Evolutionary conservation across 2,797 vertebrate species (phyloP).

Genomic region (Danionella dracula): DNA sequence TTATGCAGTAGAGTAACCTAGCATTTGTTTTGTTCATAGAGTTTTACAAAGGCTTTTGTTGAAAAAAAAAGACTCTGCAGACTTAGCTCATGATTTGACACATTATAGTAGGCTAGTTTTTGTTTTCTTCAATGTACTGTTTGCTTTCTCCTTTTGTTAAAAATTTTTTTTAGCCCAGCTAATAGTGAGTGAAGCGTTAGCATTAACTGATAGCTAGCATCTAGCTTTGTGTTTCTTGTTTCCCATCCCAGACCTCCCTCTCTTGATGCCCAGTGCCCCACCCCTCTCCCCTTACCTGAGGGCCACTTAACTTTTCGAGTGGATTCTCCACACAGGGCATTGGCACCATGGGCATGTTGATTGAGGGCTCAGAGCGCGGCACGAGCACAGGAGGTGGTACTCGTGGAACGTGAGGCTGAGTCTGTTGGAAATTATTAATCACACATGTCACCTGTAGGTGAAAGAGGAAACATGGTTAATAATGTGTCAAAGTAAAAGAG

Average conservation of each 20-base stretch:
- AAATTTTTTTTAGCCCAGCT: no score
- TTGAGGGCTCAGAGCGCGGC: constrained; percentile 60
- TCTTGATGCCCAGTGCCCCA: constrained; percentile 19
- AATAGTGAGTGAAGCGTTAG: not conserved
- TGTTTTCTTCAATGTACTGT: no score
- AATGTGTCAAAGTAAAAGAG: no score
- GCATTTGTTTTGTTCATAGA: no score
- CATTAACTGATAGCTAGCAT: not conserved
- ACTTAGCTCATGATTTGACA: no score
- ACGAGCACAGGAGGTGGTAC: constrained; percentile 45
- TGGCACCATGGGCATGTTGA: constrained; percentile 66
- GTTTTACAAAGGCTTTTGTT: no score
- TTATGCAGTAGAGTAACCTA: no score
- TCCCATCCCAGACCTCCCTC: not conserved
- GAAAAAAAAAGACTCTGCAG: no score
- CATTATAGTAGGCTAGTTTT: no score
- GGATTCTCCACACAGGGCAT: constrained; percentile 79
- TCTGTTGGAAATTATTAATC: constrained; percentile 83
- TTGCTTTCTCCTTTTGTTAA: no score
- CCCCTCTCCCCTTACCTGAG: constrained; percentile 81
- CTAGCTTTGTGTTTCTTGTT: not conserved
- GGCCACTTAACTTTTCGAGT: constrained; percentile 90
- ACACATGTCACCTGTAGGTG: constrained; percentile 79
- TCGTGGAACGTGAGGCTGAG: constrained; percentile 37
- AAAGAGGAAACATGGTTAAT: not conserved